Conservation (phyloP, 1,140 invertebrate genomes). For the Vanessa atalanta region DNA sequence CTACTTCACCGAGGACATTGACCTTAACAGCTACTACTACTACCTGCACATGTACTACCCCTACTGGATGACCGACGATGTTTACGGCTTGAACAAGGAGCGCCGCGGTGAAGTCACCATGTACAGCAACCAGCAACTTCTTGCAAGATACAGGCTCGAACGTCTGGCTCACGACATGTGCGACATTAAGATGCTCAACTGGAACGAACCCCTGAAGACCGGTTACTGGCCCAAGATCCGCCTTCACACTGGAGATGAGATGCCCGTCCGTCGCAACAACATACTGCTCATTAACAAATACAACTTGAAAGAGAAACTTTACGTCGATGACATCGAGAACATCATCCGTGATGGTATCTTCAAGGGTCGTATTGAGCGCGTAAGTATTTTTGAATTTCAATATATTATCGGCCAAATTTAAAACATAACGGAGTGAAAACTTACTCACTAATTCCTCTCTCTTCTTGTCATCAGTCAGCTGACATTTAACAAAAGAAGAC, state of each 20-base stretch:
- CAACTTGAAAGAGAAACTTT: conserved; percentile 63
- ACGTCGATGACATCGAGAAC: conserved; percentile 81
- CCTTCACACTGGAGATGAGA: conserved; percentile 83
- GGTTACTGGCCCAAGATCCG: conserved; percentile 84
- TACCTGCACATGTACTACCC: conserved; percentile 86
- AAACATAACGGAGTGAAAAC: too few relatives aligned
- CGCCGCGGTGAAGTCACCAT: conserved; percentile 84
- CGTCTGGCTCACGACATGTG: conserved; percentile 83
- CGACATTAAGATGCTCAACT: conserved; percentile 81
- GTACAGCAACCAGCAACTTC: conserved; percentile 83
- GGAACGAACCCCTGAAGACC: conserved; percentile 74
- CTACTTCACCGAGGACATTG: conserved; percentile 88
- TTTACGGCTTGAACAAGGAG: conserved; percentile 81
- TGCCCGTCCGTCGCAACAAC: conserved; percentile 83
- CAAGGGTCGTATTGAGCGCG: conserved; percentile 81
- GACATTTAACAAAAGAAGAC: too few relatives aligned
- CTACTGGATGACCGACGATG: conserved; percentile 83
- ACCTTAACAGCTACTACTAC: conserved; percentile 87
- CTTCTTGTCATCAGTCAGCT: too few relatives aligned
- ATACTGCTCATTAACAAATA: conserved; percentile 78
- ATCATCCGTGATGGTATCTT: conserved; percentile 85
- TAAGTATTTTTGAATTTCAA: conserved; percentile 47
- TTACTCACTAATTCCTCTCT: too few relatives aligned
- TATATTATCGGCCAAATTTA: background rate
- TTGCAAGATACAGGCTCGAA: conserved; percentile 85